Evolutionary conservation across 2,113 vertebrate genomes (phyloP).

Genomic region (Melanerpes formicivorus): DNA sequence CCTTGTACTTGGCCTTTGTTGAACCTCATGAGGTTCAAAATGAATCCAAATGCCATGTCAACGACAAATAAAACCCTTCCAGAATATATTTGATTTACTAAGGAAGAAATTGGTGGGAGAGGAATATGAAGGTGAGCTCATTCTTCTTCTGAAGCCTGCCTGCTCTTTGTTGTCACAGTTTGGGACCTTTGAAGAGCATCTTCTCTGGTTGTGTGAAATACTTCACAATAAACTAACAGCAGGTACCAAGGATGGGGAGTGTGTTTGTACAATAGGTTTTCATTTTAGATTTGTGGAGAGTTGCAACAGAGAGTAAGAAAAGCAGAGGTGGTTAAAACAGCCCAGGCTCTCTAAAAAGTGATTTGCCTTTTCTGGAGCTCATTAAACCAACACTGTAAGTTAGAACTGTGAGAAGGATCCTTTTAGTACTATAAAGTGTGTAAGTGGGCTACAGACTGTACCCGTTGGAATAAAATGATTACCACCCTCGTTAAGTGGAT

Average conservation of each 20-base stretch:
- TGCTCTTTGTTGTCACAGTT: background rate
- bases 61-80: background rate
- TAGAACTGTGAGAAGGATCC: background rate
- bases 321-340: background rate
- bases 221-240: background rate
- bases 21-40: background rate
- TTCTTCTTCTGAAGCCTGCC: background rate
- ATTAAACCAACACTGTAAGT: background rate
- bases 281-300: background rate
- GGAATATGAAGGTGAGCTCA: background rate
- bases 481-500: constrained; percentile 34
- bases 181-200: background rate
- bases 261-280: background rate
- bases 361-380: background rate
- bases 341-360: background rate
- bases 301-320: background rate
- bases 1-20: too few species aligned
- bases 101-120: background rate
- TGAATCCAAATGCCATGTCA: background rate
- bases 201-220: background rate
- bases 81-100: background rate
- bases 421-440: background rate
- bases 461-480: constrained; percentile 22
- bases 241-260: background rate
- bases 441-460: background rate